These are phyloP conservation scores for Pseudolaguvia tuberculata DNA, from an alignment of 2,113 vertebrate species.

Conservation along the genomic window DNA sequence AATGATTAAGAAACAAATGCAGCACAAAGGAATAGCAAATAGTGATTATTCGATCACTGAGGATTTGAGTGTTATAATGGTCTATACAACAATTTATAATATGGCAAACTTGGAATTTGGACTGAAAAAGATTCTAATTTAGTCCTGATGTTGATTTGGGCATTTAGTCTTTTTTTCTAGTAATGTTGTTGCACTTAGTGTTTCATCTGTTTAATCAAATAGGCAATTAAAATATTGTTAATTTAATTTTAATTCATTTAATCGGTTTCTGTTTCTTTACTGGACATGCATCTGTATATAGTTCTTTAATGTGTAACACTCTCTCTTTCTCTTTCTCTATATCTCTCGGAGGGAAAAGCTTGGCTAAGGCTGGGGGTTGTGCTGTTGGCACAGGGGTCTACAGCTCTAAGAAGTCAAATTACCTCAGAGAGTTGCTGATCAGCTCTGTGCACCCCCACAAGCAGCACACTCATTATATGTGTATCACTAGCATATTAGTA, in stretches of 20 bases:
- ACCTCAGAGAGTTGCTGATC: slow-evolving; percentile 83
- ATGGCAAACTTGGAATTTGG: neutral
- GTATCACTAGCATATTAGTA: slow-evolving; percentile 44
- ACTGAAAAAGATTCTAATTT: neutral
- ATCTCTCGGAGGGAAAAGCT: slow-evolving; percentile 84
- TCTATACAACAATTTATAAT: neutral
- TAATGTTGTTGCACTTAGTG: neutral
- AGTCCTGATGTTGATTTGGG: neutral
- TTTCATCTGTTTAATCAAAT: neutral
- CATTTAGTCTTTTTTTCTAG: neutral
- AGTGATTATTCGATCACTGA: neutral
- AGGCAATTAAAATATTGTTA: neutral
- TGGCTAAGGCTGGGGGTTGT: slow-evolving; percentile 69
- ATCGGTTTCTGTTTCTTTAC: neutral
- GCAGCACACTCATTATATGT: slow-evolving; percentile 46
- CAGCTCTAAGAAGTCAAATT: slow-evolving; percentile 89
- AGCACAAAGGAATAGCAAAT: neutral
- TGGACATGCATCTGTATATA: neutral
- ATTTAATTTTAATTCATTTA: neutral
- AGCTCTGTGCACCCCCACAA: slow-evolving; percentile 61
- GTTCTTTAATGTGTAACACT: slow-evolving; percentile 66
- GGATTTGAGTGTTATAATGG: neutral
- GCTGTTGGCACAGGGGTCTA: slow-evolving; percentile 82
- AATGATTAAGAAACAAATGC: neutral
- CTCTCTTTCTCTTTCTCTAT: slow-evolving; percentile 84